These are phyloP conservation scores for Physocephala rufipes DNA, from an alignment of 2,888 invertebrate species.

Conservation along the genomic window DNA sequence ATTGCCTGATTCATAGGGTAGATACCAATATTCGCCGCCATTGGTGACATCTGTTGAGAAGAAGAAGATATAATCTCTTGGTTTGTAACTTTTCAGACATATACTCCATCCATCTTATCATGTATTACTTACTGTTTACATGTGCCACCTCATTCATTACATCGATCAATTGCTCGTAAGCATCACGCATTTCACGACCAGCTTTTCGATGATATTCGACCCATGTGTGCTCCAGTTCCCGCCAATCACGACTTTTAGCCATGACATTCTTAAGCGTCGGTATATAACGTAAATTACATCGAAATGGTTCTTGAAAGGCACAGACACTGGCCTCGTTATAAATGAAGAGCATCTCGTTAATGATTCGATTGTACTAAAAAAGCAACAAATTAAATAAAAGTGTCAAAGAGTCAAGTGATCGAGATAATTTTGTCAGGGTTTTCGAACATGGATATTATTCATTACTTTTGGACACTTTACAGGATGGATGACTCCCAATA, in stretches of 20 bases:
- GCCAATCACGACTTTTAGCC: slow-evolving; percentile 85
- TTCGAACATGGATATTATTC: too few relatives aligned
- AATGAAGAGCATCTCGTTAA: slow-evolving; percentile 88
- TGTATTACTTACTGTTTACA: slow-evolving; percentile 76
- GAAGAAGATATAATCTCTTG: background rate
- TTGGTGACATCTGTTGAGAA: slow-evolving; percentile 83
- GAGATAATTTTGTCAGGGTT: too few relatives aligned
- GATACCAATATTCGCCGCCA: slow-evolving; percentile 89
- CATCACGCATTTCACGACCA: slow-evolving; percentile 79
- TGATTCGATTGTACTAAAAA: slow-evolving; percentile 82
- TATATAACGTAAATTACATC: slow-evolving; percentile 82
- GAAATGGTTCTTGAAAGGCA: slow-evolving; percentile 83
- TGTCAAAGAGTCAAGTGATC: too few relatives aligned
- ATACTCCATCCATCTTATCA: background rate
- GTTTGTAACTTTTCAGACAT: background rate
- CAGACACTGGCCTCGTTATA: slow-evolving; percentile 88
- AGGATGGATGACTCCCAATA: too few relatives aligned
- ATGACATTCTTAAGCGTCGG: slow-evolving; percentile 81
- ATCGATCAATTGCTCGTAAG: slow-evolving; percentile 81
- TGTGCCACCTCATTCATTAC: slow-evolving; percentile 83
- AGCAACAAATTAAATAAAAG: slow-evolving; percentile 33
- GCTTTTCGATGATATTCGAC: slow-evolving; percentile 89
- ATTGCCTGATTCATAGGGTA: slow-evolving; percentile 81
- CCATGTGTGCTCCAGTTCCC: slow-evolving; percentile 89
- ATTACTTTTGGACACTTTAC: too few relatives aligned